Conservation (phyloP, 2,797 vertebrate genomes). For the Karalla daura region DNA sequence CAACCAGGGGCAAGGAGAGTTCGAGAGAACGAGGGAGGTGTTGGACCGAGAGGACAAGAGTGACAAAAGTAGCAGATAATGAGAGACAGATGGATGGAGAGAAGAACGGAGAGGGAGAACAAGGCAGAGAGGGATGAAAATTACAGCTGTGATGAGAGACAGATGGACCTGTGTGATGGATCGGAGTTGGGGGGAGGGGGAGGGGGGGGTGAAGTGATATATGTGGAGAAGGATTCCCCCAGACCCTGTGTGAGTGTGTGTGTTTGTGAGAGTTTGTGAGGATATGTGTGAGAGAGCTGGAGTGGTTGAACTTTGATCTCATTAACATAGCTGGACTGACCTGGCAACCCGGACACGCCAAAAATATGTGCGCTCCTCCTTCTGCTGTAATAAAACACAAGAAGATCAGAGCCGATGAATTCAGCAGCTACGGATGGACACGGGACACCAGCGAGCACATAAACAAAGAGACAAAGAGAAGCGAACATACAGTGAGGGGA, state of each 20-base stretch:
- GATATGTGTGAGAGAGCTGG: neutral
- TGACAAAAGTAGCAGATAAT: slow-evolving; percentile 45
- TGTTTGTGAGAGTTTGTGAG: neutral
- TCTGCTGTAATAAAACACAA: slow-evolving; percentile 46
- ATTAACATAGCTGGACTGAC: slow-evolving; percentile 38
- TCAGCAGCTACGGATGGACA: slow-evolving; percentile 35
- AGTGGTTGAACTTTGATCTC: slow-evolving; percentile 53
- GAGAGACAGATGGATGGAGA: slow-evolving; percentile 34
- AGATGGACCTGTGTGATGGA: slow-evolving; percentile 31
- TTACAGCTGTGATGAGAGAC: slow-evolving; percentile 28
- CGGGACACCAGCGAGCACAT: slow-evolving; percentile 41
- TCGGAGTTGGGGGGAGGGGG: slow-evolving; percentile 16
- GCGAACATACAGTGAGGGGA: neutral
- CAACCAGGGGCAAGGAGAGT: slow-evolving; percentile 27
- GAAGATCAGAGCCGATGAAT: slow-evolving; percentile 48
- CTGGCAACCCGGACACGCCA: slow-evolving; percentile 21
- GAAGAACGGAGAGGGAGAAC: neutral
- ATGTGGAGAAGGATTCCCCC: slow-evolving; percentile 18
- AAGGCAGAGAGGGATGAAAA: slow-evolving; percentile 3
- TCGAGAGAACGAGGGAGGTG: slow-evolving; percentile 20
- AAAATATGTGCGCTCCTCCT: slow-evolving; percentile 14
- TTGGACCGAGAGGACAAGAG: slow-evolving; percentile 26
- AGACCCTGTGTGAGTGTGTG: neutral
- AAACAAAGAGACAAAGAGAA: slow-evolving; percentile 36
- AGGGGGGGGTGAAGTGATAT: slow-evolving; percentile 1